Percentiles rank a stretch among this genome's conserved stretches.
These are phyloP conservation scores for Philantomba maxwellii DNA, from an alignment of 2,113 vertebrate genomes.

Conservation along the genomic window DNA sequence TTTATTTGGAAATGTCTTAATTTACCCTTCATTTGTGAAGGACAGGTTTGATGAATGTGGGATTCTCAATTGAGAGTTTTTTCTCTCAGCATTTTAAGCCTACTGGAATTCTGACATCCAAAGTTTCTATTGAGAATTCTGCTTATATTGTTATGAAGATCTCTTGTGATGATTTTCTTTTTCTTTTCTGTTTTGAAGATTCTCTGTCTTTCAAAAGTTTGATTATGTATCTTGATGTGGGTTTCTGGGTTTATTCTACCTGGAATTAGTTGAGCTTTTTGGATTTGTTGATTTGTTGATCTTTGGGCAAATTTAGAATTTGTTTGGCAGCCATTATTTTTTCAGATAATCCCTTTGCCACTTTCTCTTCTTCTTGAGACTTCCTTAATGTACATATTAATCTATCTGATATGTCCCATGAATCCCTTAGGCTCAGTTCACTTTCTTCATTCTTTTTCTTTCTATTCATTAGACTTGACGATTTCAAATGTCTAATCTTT, in stretches of 20 bases:
- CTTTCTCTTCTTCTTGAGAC: neutral
- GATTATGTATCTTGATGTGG: neutral
- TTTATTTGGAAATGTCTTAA: neutral
- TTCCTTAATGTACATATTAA: neutral
- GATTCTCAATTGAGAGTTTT: neutral
- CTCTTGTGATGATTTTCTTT: neutral
- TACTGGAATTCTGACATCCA: neutral
- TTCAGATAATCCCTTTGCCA: neutral
- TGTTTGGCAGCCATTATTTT: neutral
- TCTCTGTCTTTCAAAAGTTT: neutral
- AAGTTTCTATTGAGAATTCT: neutral
- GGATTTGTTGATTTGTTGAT: neutral
- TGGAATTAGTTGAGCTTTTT: neutral
- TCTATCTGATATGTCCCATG: neutral
- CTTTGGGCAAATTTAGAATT: neutral
- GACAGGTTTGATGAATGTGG: neutral
- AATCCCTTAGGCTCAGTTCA: neutral
- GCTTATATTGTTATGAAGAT: neutral
- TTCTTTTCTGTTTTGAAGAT: neutral
- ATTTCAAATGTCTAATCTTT: neutral
- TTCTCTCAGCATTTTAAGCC: neutral
- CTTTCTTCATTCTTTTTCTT: neutral
- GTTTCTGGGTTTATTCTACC: neutral
- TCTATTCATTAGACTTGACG: neutral
- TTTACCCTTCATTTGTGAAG: neutral